Evolutionary conservation across 1,140 invertebrate species (phyloP).

Genomic region (Lasaia peninsularis): DNA sequence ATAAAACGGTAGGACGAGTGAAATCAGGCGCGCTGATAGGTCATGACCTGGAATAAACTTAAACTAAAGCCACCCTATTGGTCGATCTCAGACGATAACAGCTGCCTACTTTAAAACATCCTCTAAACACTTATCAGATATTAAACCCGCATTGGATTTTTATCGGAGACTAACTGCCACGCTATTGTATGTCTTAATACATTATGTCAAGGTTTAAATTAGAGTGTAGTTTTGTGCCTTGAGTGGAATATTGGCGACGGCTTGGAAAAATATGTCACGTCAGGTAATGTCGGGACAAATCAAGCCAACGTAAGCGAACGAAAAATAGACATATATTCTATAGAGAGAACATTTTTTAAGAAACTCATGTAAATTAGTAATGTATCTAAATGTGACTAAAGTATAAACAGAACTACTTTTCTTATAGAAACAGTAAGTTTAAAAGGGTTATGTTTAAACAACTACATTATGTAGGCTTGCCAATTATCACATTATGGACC

Average conservation of each 20-base stretch:
- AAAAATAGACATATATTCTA: too few species aligned
- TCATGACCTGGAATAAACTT: background rate
- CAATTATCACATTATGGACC: too few species aligned
- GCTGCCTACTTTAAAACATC: slow-evolving; percentile 4
- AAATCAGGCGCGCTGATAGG: too few species aligned
- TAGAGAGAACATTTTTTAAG: too few species aligned
- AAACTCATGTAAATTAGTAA: too few species aligned
- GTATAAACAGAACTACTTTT: too few species aligned
- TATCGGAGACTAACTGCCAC: background rate
- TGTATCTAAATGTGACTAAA: too few species aligned
- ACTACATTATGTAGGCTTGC: too few species aligned
- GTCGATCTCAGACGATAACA: slow-evolving; percentile 1
- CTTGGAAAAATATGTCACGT: slow-evolving; percentile 34
- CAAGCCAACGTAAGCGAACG: too few species aligned
- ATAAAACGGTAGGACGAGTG: too few species aligned
- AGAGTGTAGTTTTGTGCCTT: background rate
- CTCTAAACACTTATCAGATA: slow-evolving; percentile 18
- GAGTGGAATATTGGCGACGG: background rate
- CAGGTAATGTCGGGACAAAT: slow-evolving; percentile 20
- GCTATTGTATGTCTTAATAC: background rate
- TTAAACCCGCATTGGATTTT: slow-evolving; percentile 6
- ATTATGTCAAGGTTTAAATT: background rate
- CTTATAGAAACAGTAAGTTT: too few species aligned
- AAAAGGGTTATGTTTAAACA: too few species aligned
- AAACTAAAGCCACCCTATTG: background rate